Percentiles rank a stretch among this genome's conserved stretches.
Conservation (phyloP, 1,140 invertebrate species). For the Cecropterus lyciades region DNA sequence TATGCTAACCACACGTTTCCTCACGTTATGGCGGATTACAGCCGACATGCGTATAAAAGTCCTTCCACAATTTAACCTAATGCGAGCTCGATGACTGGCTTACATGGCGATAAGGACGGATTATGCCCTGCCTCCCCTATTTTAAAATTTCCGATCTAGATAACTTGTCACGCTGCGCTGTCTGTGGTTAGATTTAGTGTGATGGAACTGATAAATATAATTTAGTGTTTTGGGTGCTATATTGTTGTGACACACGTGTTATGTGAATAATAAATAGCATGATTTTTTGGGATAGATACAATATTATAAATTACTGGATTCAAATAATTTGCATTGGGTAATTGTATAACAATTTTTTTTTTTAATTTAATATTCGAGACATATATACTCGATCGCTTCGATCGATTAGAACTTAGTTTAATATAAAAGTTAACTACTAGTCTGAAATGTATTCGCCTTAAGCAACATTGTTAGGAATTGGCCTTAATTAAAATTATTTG, state of each 20-base stretch:
- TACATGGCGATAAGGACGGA: conserved; percentile 48
- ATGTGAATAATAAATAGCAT: background rate
- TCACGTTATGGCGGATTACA: conserved; percentile 12
- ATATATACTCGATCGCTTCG: too few species aligned
- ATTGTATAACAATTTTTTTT: too few species aligned
- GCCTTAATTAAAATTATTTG: too few species aligned
- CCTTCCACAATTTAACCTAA: conserved; percentile 36
- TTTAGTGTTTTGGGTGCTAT: conserved; percentile 4
- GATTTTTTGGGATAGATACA: too few species aligned
- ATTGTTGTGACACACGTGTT: background rate
- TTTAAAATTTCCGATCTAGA: conserved; percentile 50
- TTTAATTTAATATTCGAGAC: too few species aligned
- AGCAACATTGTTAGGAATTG: too few species aligned
- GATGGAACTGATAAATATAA: conserved; percentile 8
- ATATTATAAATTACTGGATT: too few species aligned
- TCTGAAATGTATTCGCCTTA: too few species aligned
- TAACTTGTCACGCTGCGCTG: conserved; percentile 15
- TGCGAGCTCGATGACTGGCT: conserved; percentile 48
- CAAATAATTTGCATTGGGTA: too few species aligned
- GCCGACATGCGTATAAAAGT: conserved; percentile 17
- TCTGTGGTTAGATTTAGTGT: conserved; percentile 22
- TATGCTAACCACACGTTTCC: conserved; percentile 26
- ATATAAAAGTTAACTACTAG: too few species aligned
- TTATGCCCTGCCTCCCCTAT: conserved; percentile 44
- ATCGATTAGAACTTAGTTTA: too few species aligned